These are phyloP conservation scores for Nematolebias whitei DNA, from an alignment of 2,113 vertebrate species.

Conservation along the genomic window DNA sequence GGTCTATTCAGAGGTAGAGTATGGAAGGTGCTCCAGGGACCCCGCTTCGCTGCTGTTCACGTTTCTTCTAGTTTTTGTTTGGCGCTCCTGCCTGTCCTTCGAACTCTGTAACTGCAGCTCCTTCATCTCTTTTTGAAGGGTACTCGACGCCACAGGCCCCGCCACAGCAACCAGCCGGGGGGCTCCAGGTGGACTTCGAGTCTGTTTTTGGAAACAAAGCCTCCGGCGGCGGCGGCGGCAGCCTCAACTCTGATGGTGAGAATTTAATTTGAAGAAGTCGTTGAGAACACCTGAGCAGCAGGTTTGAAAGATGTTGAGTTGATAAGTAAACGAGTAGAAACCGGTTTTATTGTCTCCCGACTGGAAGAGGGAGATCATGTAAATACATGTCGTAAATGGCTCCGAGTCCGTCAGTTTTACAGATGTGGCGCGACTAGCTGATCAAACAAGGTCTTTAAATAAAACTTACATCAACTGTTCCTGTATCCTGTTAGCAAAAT, in stretches of 20 bases:
- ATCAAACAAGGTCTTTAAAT: too few relatives aligned
- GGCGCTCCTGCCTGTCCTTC: too few relatives aligned
- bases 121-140: slow-evolving; percentile 75
- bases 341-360: too few relatives aligned
- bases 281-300: too few relatives aligned
- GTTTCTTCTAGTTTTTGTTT: slow-evolving; percentile 6
- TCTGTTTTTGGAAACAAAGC: slow-evolving; percentile 97
- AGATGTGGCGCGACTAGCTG: too few relatives aligned
- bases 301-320: too few relatives aligned
- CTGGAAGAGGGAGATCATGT: too few relatives aligned
- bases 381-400: too few relatives aligned
- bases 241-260: slow-evolving; percentile 90
- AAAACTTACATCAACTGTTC: too few relatives aligned
- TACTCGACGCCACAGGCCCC: slow-evolving; percentile 89
- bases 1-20: slow-evolving; percentile 92
- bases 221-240: slow-evolving; percentile 77
- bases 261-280: neutral
- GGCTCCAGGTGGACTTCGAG: slow-evolving; percentile 98
- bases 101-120: slow-evolving; percentile 16
- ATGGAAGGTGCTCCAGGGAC: slow-evolving; percentile 41
- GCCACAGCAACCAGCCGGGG: slow-evolving; percentile 85
- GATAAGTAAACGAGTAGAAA: too few relatives aligned
- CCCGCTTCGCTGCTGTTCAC: slow-evolving; percentile 1
- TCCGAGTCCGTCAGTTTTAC: too few relatives aligned
- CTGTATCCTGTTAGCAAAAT: too few relatives aligned